Percentiles rank a stretch among this genome's conserved stretches.
phyloP scores from a whole-genome alignment of 2,113 vertebrate species.

The rat (Rattus norvegicus) region GRCr8 NC_086039.1:80295501-80296000 shows the following conservation, averaged over 20 bases:
- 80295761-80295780: neutral
- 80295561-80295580: constrained; percentile 69
- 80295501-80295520: constrained; percentile 65
- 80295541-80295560: constrained; percentile 67
- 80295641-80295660: too few species aligned
- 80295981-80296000: constrained; percentile 46
- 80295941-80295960: constrained; percentile 43
- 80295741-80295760: constrained; percentile 49
- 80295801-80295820: constrained; percentile 50
- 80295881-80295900: constrained; percentile 56
- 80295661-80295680: constrained; percentile 55
- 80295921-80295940: constrained; percentile 59
- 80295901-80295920: constrained; percentile 60
- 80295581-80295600: constrained; percentile 49
- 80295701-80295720: constrained; percentile 53
- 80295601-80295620: constrained; percentile 60
- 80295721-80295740: constrained; percentile 37
- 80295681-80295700: constrained; percentile 3
- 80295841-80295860: constrained; percentile 59
- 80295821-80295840: constrained; percentile 69
- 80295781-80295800: constrained; percentile 47
- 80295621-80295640: neutral
- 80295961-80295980: constrained; percentile 62
- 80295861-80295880: constrained; percentile 51
- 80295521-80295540: constrained; percentile 63